Evolutionary conservation across 1,140 invertebrate species (phyloP), one percentile per base, ranked within the genome.

Genomic region (Campoletis sonorensis): DNA sequence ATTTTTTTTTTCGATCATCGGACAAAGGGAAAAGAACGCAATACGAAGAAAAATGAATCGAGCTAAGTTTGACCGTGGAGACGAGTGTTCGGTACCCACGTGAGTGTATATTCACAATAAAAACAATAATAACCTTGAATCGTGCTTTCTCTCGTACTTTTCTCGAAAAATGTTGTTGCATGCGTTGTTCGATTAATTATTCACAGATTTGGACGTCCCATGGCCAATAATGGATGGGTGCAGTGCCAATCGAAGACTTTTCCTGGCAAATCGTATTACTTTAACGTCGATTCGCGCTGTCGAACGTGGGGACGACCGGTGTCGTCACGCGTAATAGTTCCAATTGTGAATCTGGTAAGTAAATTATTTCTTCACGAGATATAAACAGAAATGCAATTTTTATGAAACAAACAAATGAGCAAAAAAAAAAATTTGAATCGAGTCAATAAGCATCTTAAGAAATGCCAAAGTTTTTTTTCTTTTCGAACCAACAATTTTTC

Each of bases 191-290:
- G 0, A 13, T 5, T 23, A 58, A 30, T 75, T 30, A 5, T 58
- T 33, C 26, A 33, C 27, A 83, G 85, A 76, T 89, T 88, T 33
- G 87, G 84, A 0, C n/a, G 83, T 7, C 85, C 80, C 23, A 58
- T 82, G 10, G 79, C 85, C 2, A 88, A 84, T 37, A 27, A 82
- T 7, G 80, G 84, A 21, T 89, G 86, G 87, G 79, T 88, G 0
- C 81, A 88, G 49, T 87, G 85, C 37, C 54, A 13, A 4, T 88
- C 87, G 0, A 85, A 75, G 4, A 85, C 8, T 1, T 75, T 45
- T 67, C 84, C 85, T 2, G 72, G 49, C 0, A 49, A 58, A 0
- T 78, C 49, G 4, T 85, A 85, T 80, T 83, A 79, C 11, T 84
- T 85, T n/a, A 87, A 87, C 30, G 49, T 79, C 4, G 81, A 81